Evolutionary conservation across 2,888 invertebrate species (phyloP).

Genomic region (Odontocolon sp.): DNA sequence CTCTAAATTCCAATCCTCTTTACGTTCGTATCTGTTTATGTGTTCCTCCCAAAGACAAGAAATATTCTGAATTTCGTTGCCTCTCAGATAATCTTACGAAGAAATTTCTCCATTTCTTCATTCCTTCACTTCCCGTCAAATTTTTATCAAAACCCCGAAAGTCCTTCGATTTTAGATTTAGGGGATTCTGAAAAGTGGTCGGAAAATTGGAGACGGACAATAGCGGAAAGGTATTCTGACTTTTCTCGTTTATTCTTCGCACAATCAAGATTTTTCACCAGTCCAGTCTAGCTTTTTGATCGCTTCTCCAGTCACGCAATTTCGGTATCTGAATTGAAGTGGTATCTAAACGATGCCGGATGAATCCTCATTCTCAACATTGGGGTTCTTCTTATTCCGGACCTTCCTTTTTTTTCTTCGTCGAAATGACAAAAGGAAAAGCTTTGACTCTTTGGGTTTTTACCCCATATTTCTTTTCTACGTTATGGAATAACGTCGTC

Average conservation of each 20-base stretch:
- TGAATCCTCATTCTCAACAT: conserved; percentile 59
- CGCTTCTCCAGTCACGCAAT: conserved; percentile 71
- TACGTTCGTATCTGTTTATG: conserved; percentile 20
- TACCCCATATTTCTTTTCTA: conserved; percentile 37
- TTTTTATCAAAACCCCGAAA: too few relatives aligned
- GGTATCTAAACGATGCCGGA: conserved; percentile 73
- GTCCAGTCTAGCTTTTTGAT: conserved; percentile 55
- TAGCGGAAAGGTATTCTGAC: too few relatives aligned
- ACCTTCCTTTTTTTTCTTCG: conserved; percentile 52
- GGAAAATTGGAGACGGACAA: too few relatives aligned
- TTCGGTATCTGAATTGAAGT: conserved; percentile 72
- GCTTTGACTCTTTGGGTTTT: conserved; percentile 14
- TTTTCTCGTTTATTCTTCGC: too few relatives aligned
- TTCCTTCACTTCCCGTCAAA: too few relatives aligned
- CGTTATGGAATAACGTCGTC: conserved; percentile 32
- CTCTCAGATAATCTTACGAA: too few relatives aligned
- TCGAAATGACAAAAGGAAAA: conserved; percentile 11
- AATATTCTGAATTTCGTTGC: too few relatives aligned
- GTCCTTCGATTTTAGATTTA: too few relatives aligned
- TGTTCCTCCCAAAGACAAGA: conserved; percentile 16
- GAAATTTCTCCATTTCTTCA: too few relatives aligned
- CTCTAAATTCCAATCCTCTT: too few relatives aligned
- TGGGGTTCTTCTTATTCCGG: conserved; percentile 27
- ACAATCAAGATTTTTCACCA: background rate
- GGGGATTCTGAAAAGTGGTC: too few relatives aligned